A percentile compares a stretch with the other conserved stretches of the same genome.
Conservation (phyloP, 1,140 invertebrate genomes). For the Trichonephila inaurata region DNA sequence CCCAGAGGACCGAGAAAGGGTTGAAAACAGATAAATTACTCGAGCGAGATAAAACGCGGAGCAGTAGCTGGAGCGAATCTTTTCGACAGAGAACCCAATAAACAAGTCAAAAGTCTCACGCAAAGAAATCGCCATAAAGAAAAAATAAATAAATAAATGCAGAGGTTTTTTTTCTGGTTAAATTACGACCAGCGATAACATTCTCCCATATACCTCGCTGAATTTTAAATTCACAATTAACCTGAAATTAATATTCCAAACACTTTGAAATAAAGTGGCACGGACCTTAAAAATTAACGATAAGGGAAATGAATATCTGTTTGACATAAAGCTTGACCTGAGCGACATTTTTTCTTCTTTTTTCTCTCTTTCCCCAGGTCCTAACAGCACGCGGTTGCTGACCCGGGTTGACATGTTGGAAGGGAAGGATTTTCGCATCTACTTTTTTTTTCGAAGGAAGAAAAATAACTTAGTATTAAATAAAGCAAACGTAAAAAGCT, state of each 20-base stretch:
- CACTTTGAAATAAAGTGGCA: background rate
- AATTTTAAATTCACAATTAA: constrained; percentile 58
- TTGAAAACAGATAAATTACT: constrained; percentile 33
- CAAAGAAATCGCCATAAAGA: background rate
- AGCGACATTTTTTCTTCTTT: constrained; percentile 39
- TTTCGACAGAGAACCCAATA: background rate
- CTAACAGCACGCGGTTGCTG: background rate
- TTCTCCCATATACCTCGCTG: constrained; percentile 28
- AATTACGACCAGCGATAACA: constrained; percentile 30
- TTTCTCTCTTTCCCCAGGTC: background rate
- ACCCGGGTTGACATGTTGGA: constrained; percentile 42
- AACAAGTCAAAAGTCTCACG: background rate
- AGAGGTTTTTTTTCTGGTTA: background rate
- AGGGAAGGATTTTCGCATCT: constrained; percentile 13
- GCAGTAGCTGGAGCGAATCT: constrained; percentile 6
- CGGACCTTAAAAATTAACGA: background rate
- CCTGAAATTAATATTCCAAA: constrained; percentile 57
- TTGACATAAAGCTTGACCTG: constrained; percentile 42
- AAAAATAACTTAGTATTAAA: constrained; percentile 40
- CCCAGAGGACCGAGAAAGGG: background rate
- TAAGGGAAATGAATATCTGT: constrained; percentile 1
- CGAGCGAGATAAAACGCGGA: background rate
- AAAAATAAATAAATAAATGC: background rate
- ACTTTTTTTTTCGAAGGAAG: background rate
- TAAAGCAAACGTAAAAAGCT: constrained; percentile 10